Evolutionary conservation across 1,140 invertebrate genomes (phyloP).

Genomic region (Lasaia peninsularis): DNA sequence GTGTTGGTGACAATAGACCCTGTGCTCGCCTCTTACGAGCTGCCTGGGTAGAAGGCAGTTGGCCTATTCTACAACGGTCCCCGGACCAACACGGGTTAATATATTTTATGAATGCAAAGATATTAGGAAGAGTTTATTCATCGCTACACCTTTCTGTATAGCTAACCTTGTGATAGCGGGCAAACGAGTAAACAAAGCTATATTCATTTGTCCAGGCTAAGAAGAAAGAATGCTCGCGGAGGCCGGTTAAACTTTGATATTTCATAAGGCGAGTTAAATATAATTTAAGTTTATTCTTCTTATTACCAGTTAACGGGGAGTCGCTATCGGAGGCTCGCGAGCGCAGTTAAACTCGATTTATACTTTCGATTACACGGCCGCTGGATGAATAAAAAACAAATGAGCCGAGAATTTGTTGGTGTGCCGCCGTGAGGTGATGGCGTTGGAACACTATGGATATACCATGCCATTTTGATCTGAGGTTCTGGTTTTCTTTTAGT

Average conservation of each 20-base stretch:
- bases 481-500: too few species aligned
- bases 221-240: background rate
- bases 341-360: slow-evolving; percentile 65
- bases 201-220: slow-evolving; percentile 13
- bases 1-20: too few species aligned
- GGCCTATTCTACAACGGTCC: too few species aligned
- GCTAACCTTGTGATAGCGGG: too few species aligned
- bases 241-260: slow-evolving; percentile 39
- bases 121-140: too few species aligned
- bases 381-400: slow-evolving; percentile 73
- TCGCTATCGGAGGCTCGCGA: slow-evolving; percentile 45
- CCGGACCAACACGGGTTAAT: too few species aligned
- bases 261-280: slow-evolving; percentile 45
- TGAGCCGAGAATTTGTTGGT: slow-evolving; percentile 71
- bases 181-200: background rate
- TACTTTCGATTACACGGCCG: slow-evolving; percentile 68
- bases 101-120: too few species aligned
- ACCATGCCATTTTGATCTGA: slow-evolving; percentile 5
- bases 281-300: slow-evolving; percentile 66
- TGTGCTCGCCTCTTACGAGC: too few species aligned
- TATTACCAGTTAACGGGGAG: slow-evolving; percentile 59
- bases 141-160: too few species aligned
- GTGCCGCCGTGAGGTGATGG: slow-evolving; percentile 32
- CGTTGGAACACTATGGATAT: slow-evolving; percentile 35
- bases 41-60: too few species aligned